Percentiles rank a stretch among this genome's conserved stretches.
These are phyloP conservation scores for Xerus rutilus DNA, from an alignment of 2,797 vertebrate genomes.

Conservation along the genomic window DNA sequence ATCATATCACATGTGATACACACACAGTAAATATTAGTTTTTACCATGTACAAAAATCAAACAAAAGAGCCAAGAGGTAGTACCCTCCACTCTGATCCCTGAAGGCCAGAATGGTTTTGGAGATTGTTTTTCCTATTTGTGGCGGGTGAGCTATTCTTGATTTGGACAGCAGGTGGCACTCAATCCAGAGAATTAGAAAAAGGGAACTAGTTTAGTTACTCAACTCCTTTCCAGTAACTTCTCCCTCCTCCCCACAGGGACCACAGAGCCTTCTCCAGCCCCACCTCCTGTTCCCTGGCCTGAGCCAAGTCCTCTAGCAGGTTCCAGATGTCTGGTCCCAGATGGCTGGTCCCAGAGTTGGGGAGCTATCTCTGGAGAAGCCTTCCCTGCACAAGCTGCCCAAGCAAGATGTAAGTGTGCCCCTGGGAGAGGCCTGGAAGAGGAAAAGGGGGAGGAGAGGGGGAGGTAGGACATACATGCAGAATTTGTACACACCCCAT, in stretches of 20 bases:
- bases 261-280: slow-evolving; percentile 25
- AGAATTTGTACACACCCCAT: not conserved
- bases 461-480: not conserved
- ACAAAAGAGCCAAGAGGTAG: not conserved
- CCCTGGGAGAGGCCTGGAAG: not conserved
- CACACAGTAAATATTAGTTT: not conserved
- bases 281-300: slow-evolving; percentile 31
- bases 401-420: slow-evolving; percentile 74
- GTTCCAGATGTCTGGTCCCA: slow-evolving; percentile 9
- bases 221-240: slow-evolving; percentile 79
- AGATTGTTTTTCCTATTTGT: not conserved
- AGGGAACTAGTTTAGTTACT: slow-evolving; percentile 35
- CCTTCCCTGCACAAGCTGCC: not conserved
- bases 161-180: slow-evolving; percentile 73
- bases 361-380: slow-evolving; percentile 19
- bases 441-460: not conserved
- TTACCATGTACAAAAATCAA: not conserved
- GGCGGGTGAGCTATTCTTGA: not conserved
- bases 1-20: not conserved
- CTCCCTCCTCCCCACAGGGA: slow-evolving; percentile 16
- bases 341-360: not conserved
- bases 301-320: not conserved
- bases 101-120: not conserved
- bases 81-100: not conserved
- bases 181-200: not conserved